Evolutionary conservation across 2,113 vertebrate species (phyloP).

Genomic region (Melanerpes aurifrons): DNA sequence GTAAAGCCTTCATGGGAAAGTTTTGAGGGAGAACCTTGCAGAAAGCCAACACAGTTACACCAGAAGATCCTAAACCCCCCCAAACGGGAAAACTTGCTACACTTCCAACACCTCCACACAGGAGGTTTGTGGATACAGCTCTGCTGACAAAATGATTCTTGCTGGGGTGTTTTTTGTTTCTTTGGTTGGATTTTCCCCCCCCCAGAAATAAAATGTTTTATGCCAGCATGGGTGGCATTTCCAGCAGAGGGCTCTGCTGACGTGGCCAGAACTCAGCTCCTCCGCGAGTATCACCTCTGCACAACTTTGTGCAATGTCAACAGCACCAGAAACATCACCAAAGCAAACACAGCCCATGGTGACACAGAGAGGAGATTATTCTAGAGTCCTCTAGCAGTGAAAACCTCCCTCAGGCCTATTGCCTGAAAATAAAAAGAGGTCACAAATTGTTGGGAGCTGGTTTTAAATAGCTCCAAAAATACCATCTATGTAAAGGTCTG

Average conservation of each 20-base stretch:
- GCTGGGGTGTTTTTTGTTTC: too few relatives aligned
- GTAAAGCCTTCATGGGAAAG: background rate
- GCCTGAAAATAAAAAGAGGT: background rate
- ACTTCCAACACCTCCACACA: background rate
- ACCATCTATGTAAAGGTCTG: background rate
- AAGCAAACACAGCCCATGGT: background rate
- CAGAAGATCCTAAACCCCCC: background rate
- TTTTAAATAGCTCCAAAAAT: background rate
- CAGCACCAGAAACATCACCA: constrained; percentile 5
- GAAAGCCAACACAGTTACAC: background rate
- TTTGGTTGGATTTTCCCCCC: background rate
- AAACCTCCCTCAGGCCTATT: background rate
- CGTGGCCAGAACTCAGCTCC: background rate
- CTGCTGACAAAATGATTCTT: background rate
- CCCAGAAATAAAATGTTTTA: background rate
- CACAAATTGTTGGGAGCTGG: background rate
- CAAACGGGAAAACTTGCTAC: background rate
- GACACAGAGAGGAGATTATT: background rate
- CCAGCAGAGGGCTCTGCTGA: constrained; percentile 66
- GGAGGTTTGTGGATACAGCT: background rate
- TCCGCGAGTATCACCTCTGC: background rate
- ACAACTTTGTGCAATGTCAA: constrained; percentile 16
- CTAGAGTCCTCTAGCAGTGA: background rate
- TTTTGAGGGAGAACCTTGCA: background rate
- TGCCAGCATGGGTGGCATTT: background rate